Evolutionary conservation across 1,140 invertebrate genomes (phyloP).

Genomic region (Drosophila azteca): DNA sequence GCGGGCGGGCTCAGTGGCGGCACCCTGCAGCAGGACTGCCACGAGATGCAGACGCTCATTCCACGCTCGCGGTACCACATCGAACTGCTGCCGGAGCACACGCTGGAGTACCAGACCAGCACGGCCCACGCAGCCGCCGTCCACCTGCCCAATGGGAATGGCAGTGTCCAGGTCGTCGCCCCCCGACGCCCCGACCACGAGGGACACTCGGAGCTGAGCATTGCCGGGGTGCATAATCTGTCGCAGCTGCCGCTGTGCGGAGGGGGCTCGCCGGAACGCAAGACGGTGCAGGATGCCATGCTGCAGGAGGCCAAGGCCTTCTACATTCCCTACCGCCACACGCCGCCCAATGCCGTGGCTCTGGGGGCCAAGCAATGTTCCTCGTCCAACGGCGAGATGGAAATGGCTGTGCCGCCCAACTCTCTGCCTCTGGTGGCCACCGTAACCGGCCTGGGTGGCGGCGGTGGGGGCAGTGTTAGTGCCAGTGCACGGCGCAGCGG

Average conservation of each 20-base stretch:
- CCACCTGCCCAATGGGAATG: slow-evolving; percentile 67
- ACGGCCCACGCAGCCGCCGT: slow-evolving; percentile 47
- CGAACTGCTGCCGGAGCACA: slow-evolving; percentile 64
- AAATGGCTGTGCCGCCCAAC: slow-evolving; percentile 67
- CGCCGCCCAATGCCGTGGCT: slow-evolving; percentile 70
- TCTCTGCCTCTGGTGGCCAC: slow-evolving; percentile 65
- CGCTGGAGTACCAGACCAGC: slow-evolving; percentile 71
- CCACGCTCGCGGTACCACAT: slow-evolving; percentile 74
- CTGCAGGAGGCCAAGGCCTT: slow-evolving; percentile 68
- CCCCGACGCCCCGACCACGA: slow-evolving; percentile 39
- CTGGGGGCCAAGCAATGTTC: slow-evolving; percentile 65
- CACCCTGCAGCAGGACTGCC: slow-evolving; percentile 76
- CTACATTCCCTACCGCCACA: slow-evolving; percentile 76
- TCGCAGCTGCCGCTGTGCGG: slow-evolving; percentile 72
- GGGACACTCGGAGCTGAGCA: slow-evolving; percentile 57
- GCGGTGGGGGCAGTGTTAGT: not conserved
- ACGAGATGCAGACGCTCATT: slow-evolving; percentile 82
- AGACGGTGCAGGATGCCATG: slow-evolving; percentile 59
- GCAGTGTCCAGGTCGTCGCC: slow-evolving; percentile 44
- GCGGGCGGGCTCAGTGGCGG: slow-evolving; percentile 73
- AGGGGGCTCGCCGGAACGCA: slow-evolving; percentile 55
- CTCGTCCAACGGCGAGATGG: slow-evolving; percentile 50
- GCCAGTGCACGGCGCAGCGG: slow-evolving; percentile 56
- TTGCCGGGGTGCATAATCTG: slow-evolving; percentile 68
- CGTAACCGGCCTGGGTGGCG: slow-evolving; percentile 50